Evolutionary conservation across 1,140 invertebrate species (phyloP), one percentile per base, ranked within the genome.

Genomic region (Steinernema khuongi): DNA sequence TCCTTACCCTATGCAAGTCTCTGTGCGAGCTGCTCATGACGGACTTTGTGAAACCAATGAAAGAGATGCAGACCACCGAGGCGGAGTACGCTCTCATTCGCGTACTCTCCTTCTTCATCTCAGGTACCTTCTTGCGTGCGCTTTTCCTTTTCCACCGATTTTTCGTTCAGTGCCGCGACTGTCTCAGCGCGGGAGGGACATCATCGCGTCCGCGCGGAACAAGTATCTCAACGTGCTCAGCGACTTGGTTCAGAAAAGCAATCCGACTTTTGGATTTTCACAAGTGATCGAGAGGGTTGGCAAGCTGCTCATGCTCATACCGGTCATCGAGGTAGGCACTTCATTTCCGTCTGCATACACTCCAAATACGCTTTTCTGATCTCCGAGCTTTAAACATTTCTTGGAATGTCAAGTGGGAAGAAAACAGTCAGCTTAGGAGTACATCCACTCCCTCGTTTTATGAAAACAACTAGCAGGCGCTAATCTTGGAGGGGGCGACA

Each of bases 41-140:
- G 1, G 71, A 72, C 44, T 72, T 68, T 14, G 41, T 72, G 44
- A 43, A 66, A 18, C 71, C 71, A 19, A 66, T 31, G 66, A 30
- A 30, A 14, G 71, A 33, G 28, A 22, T 72, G 1, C 4, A 67
- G 18, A 30, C 66, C 30, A 72, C 31, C 1, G 71, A 72, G 22
- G 29, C 43, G 26, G 71, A 72, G 66, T 72, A 66, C 66, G 71
- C 60, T 0, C 28, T 72, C 19, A 60, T 60, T 26, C 50, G 50
- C 7, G 50, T 60, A 4, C 50, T 60, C 50, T 60, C 50, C 50
- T 60, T 60, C 50, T 60, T 60, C 19, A 60, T 60, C 22, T 22
- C 50, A 60, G 50, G 50, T 60, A 22, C 7, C 26, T 14, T 22
- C 22, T 14, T 22, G 7, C 14, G 50, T 11, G 14, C 22, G 7